Evolutionary conservation across 2,888 invertebrate genomes (phyloP).

Genomic region (Lottia scabra): DNA sequence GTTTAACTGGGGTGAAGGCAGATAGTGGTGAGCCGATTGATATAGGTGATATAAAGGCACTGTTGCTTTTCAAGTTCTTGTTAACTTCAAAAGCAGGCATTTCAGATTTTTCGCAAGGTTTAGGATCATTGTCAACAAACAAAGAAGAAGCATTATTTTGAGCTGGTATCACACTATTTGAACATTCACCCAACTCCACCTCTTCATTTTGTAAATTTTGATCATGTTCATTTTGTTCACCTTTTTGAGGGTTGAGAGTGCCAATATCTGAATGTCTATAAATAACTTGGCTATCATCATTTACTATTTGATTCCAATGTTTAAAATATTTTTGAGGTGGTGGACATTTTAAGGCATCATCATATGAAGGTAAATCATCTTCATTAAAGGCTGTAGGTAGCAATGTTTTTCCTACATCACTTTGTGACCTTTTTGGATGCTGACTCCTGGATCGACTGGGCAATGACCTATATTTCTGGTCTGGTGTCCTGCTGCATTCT

Average conservation of each 20-base stretch:
- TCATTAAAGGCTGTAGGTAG: slow-evolving; percentile 46
- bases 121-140: not conserved
- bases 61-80: not conserved
- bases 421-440: not conserved
- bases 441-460: not conserved
- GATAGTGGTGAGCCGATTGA: slow-evolving; percentile 27
- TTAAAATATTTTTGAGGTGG: not conserved
- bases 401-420: slow-evolving; percentile 5
- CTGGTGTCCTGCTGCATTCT: not conserved
- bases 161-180: slow-evolving; percentile 5
- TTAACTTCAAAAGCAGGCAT: not conserved
- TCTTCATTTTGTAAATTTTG: slow-evolving; percentile 1
- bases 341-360: slow-evolving; percentile 26
- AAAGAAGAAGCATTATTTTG: not conserved
- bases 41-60: not conserved
- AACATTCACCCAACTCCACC: not conserved
- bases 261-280: not conserved
- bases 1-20: slow-evolving; percentile 31
- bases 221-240: slow-evolving; percentile 19
- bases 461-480: not conserved
- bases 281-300: not conserved
- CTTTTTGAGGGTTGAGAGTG: slow-evolving; percentile 6
- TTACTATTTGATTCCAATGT: not conserved
- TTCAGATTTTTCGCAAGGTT: too few relatives aligned
- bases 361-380: slow-evolving; percentile 58